These are phyloP conservation scores for Hystrix brachyura DNA, from an alignment of 2,113 vertebrate species.

Conservation along the genomic window DNA sequence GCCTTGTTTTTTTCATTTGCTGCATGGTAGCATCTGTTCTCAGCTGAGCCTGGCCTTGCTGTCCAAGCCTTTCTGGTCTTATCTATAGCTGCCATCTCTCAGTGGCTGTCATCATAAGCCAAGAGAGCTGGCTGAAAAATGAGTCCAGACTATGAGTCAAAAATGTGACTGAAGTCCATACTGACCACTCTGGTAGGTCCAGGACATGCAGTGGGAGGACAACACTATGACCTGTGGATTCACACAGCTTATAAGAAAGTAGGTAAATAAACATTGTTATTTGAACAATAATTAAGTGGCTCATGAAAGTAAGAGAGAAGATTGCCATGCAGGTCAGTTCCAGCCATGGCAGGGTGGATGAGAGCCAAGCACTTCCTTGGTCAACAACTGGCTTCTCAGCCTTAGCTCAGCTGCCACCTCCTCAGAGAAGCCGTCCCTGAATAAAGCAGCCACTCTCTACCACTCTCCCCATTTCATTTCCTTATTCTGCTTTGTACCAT, in stretches of 20 bases:
- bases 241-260: background rate
- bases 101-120: background rate
- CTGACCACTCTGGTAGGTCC: background rate
- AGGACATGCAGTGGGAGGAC: rapidly evolving
- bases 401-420: background rate
- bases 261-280: background rate
- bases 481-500: background rate
- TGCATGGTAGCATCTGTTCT: background rate
- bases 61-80: background rate
- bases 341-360: background rate
- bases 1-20: background rate
- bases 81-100: background rate
- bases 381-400: background rate
- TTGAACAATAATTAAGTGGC: background rate
- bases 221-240: background rate
- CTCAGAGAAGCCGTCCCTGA: background rate
- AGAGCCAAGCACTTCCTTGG: background rate
- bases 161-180: background rate
- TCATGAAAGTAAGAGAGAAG: background rate
- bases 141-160: background rate
- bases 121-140: background rate
- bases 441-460: background rate
- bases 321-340: background rate
- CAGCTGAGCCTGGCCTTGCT: background rate
- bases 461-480: background rate